These are phyloP conservation scores for Mormyrus proboscirostris DNA, from an alignment of 2,797 vertebrate species.

Conservation along the genomic window DNA sequence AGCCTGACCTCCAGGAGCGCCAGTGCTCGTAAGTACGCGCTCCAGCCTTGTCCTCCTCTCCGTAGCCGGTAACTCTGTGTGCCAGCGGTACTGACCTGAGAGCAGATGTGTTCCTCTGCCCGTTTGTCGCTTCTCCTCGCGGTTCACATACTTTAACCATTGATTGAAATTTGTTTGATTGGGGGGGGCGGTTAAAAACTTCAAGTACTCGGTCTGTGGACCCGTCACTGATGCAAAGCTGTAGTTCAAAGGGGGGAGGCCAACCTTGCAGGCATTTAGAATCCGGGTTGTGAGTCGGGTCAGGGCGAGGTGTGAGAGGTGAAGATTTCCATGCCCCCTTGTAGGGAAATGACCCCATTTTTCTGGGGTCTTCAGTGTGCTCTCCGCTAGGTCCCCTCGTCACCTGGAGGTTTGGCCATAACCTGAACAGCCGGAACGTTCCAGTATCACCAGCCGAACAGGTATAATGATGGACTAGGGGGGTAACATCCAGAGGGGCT, in stretches of 20 bases:
- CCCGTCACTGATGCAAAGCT: not conserved
- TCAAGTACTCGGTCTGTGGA: not conserved
- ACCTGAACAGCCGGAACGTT: not conserved
- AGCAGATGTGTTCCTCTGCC: not conserved
- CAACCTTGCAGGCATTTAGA: not conserved
- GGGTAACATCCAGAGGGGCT: not conserved
- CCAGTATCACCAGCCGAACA: not conserved
- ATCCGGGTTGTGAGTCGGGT: not conserved
- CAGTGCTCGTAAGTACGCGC: conserved; percentile 33
- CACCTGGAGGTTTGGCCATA: not conserved
- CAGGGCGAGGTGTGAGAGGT: not conserved
- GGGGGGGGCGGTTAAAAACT: not conserved
- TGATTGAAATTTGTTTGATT: not conserved
- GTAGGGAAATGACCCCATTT: not conserved
- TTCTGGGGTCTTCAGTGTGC: not conserved
- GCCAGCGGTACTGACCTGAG: not conserved
- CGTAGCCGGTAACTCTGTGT: not conserved
- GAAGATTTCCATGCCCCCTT: not conserved
- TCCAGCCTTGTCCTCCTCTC: not conserved
- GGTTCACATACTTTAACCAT: not conserved
- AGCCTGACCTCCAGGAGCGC: not conserved
- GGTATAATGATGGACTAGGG: not conserved
- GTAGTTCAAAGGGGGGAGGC: not conserved
- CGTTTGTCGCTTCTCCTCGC: not conserved
- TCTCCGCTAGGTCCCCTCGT: not conserved